Percentiles rank a stretch among this genome's conserved stretches.
Evolutionary conservation across 2,113 vertebrate species (phyloP).

Genomic region (Marmota flaviventris): DNA sequence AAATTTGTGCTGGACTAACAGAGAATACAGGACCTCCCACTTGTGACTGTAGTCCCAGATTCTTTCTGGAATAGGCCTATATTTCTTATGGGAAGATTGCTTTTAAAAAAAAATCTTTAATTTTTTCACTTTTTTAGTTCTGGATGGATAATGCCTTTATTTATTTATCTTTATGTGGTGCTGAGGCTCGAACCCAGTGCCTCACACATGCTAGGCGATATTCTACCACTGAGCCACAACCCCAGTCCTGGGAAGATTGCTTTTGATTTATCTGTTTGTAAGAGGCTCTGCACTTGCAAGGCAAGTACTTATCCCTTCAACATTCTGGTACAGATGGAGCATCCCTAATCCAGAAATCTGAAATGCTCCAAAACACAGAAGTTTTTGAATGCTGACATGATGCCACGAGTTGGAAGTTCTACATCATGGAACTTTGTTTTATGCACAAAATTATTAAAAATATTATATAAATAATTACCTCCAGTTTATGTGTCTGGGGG

Average conservation of each 20-base stretch:
- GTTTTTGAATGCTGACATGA: neutral
- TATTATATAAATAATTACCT: neutral
- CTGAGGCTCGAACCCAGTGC: too few relatives aligned
- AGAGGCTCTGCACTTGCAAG: neutral
- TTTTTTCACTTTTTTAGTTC: too few relatives aligned
- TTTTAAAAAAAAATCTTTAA: neutral
- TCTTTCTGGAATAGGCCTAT: neutral
- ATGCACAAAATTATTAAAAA: neutral
- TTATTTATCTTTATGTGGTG: too few relatives aligned
- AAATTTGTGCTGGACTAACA: neutral
- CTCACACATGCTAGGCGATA: too few relatives aligned
- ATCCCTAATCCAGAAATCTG: neutral
- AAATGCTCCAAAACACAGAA: neutral
- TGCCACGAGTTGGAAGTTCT: neutral
- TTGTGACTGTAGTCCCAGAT: neutral
- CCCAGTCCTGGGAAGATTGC: neutral
- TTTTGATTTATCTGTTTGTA: neutral
- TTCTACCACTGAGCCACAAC: too few relatives aligned
- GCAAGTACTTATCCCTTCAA: neutral
- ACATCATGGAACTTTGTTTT: neutral
- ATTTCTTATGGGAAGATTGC: neutral
- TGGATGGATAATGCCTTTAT: too few relatives aligned
- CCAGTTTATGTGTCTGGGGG: neutral
- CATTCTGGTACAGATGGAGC: neutral
- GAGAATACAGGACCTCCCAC: neutral